Evolutionary conservation across 2,797 vertebrate species (phyloP), one percentile per base, ranked within the genome.

Genomic region (Chiloscyllium punctatum): DNA sequence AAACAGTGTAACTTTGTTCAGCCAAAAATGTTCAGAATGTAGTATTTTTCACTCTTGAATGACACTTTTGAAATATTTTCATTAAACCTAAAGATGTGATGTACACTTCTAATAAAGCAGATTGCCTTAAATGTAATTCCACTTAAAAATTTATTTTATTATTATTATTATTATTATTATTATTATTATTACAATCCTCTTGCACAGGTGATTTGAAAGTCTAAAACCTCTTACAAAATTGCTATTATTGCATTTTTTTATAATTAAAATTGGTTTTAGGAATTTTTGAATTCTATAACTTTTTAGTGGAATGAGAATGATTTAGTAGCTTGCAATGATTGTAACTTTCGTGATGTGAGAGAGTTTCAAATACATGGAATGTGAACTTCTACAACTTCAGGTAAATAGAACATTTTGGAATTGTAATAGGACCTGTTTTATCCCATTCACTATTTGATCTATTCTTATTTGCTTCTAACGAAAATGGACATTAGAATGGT

Each of bases 21-120:
- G 94, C 94, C 92, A 95, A 95, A 95, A 95, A 77, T 95, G 94
- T 95, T 72, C 94, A 77, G 71, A 51, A 77, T 94, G 71, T 95
- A 95, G 69, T 95, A 95, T 95, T 95, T 92, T 95, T 74, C 68
- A 27, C 25, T 33, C 9, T 13, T 30, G 37, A 18, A 94, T 9
- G 9, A 95, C 25, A 74, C 42, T 57, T 95, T 95, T 94, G 69
- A 95, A 95, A 95, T 95, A 94, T 95, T 95, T 95, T 95, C 94
- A 71, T 74, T 72, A 33, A 95, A 77, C 18, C 27, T 53, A 53
- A 30, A 74, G 74, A 95, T 74, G 71, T 48, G 53, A n/a, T 53
- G 69, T 92, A 92, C 90, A 92, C 90, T 68, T 92, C 4, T 95
- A 95, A 95, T 77, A 95, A 95, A 95, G 94, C 23, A 33, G 53